phyloP scores from a whole-genome alignment of 2,113 vertebrate species.

The Orthonyx spaldingii region DNA sequence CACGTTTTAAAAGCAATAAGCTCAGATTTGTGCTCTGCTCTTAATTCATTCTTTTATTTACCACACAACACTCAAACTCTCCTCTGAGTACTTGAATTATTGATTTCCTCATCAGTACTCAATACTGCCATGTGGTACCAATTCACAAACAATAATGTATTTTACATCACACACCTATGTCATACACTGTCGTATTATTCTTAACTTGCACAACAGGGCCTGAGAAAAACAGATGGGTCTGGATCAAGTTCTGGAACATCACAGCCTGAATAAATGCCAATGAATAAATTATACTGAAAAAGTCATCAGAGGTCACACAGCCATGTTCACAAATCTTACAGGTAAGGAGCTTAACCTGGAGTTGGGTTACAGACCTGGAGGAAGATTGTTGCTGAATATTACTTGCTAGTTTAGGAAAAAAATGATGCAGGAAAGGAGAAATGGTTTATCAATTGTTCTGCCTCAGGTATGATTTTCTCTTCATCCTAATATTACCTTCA shows the following conservation, averaged over 20 bases:
- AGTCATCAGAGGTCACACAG: not conserved
- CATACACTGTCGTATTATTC: not conserved
- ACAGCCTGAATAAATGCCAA: not conserved
- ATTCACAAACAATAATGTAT: not conserved
- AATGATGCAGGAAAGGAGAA: not conserved
- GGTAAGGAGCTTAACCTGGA: not conserved
- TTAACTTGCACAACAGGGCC: not conserved
- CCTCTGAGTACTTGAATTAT: not conserved
- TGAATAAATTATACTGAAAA: not conserved
- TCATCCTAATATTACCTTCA: not conserved
- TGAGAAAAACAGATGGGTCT: not conserved
- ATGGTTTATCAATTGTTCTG: not conserved
- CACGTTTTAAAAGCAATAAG: not conserved
- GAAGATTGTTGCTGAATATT: not conserved
- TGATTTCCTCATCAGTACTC: not conserved
- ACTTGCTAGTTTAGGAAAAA: not conserved
- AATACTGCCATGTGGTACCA: not conserved
- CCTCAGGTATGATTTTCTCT: not conserved
- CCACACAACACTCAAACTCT: not conserved
- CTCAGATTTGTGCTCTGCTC: not conserved
- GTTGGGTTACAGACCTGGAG: not conserved
- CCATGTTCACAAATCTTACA: not conserved
- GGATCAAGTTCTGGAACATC: not conserved
- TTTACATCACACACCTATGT: not conserved
- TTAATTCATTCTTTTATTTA: not conserved